Evolutionary conservation across 2,113 vertebrate genomes (phyloP).

Genomic region (Arizona elegans): DNA sequence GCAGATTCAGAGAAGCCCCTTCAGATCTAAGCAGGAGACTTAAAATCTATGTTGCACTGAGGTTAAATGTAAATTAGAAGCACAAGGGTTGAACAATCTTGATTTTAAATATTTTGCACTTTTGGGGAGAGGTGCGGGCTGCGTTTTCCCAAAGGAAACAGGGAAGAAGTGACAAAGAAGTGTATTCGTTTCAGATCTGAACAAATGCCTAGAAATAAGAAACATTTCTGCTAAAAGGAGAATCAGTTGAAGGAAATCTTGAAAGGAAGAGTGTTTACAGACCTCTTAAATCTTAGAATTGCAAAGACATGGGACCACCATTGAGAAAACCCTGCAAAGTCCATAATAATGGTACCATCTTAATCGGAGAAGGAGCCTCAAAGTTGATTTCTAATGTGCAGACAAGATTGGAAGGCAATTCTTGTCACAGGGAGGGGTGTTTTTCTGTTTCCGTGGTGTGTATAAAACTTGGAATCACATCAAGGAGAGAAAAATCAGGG

Average conservation of each 20-base stretch:
- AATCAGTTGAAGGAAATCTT: background rate
- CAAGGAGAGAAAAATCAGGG: background rate
- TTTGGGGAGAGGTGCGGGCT: background rate
- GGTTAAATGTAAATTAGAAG: background rate
- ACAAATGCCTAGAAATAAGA: background rate
- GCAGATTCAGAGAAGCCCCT: background rate
- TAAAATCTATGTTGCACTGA: background rate
- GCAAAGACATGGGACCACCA: background rate
- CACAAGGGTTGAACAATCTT: background rate
- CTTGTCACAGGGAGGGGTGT: background rate
- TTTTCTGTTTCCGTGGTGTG: background rate
- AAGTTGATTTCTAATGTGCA: background rate
- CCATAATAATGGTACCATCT: too few species aligned
- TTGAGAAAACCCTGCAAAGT: background rate
- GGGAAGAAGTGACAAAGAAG: background rate
- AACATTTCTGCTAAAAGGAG: background rate
- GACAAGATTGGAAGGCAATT: background rate
- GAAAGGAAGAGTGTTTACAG: background rate
- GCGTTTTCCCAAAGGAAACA: background rate
- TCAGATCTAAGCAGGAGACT: background rate
- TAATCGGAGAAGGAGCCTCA: background rate
- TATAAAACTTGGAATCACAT: background rate
- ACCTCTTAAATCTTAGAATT: background rate
- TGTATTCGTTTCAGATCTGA: background rate
- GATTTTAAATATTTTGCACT: background rate